Evolutionary conservation across 2,797 vertebrate species (phyloP), one percentile per base, ranked within the genome.

Genomic region (Pogoniulus pusillus): DNA sequence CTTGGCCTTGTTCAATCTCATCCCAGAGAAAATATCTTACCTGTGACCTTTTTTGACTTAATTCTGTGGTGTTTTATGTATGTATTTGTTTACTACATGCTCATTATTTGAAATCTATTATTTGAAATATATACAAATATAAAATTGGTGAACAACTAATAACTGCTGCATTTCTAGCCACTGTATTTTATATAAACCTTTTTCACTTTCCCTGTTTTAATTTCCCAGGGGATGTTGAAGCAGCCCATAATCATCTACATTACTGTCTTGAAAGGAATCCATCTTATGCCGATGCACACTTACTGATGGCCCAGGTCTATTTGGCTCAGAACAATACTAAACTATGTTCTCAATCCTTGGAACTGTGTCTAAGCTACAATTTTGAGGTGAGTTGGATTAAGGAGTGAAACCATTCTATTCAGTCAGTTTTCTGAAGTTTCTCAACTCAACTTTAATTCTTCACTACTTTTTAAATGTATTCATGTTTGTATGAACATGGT

Each of bases 281-380:
- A 14, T 98, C 98, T 59, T 98, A 98, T 22, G 98, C 98, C 24
- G 99, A 99, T 47, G 98, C 98, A 79, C 99, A 99, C 93, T 98
- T 99, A 83, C 97, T 99, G 20, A 98, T 99, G 98, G 98, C 99
- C n/a, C 99, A 99, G 94, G 98, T 99, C 79, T 98, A 99, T 94
- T 97, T 99, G 91, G 96, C 98, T 90, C 98, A 99, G 93, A 98
- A 98, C 82, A 99, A 98, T 94, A 96, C 98, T 95, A 97, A 97
- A 23, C 93, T 98, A 8, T 99, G 98, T 90, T 98, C 98, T 87
- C 99, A 99, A 90, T 99, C 99, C 76, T 97, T 99, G 92, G 99
- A 99, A 90, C 97, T 99, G 92, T 99, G 98, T 96, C 98, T 99
- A 86, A 99, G 99, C 97, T 98, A 99, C 94, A 98, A 98, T 97